These are phyloP conservation scores for Nomia melanderi DNA, from an alignment of 1,140 invertebrate species.

Conservation along the genomic window DNA sequence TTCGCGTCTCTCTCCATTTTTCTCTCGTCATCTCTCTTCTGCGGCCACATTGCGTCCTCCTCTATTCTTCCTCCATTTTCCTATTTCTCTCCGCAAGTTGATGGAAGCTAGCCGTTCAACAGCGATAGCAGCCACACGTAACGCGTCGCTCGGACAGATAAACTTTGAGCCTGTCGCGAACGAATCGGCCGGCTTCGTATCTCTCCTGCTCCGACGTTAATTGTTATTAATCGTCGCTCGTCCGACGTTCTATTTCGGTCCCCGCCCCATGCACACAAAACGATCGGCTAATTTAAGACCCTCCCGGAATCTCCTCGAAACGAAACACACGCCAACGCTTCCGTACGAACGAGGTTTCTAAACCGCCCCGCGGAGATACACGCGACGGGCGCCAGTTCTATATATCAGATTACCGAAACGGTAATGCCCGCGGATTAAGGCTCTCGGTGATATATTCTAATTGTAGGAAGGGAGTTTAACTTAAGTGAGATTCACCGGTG, in stretches of 20 bases:
- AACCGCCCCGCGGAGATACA: no score
- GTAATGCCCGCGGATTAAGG: not conserved
- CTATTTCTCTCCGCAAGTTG: no score
- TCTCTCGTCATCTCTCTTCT: no score
- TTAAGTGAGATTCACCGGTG: slow-evolving; percentile 4
- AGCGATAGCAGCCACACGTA: slow-evolving; percentile 30
- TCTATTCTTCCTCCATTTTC: no score
- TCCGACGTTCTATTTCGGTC: slow-evolving; percentile 5
- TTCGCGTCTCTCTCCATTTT: no score
- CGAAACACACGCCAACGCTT: no score
- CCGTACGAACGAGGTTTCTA: no score
- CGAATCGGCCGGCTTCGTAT: slow-evolving; percentile 18
- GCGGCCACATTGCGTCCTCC: no score
- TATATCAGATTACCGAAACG: not conserved
- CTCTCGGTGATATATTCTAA: not conserved
- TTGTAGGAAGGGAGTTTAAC: not conserved
- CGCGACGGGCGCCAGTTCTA: not conserved
- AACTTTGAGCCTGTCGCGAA: not conserved
- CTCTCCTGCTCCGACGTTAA: not conserved
- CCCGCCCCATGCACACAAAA: not conserved
- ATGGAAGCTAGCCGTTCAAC: slow-evolving; percentile 8
- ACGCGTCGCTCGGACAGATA: slow-evolving; percentile 42
- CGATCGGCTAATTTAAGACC: slow-evolving; percentile 11
- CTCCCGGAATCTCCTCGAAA: not conserved
- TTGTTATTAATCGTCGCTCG: slow-evolving; percentile 21